Conservation (phyloP, 37 sponge, comb jelly and placozoan genomes). For the Amphimedon queenslandica region DNA sequence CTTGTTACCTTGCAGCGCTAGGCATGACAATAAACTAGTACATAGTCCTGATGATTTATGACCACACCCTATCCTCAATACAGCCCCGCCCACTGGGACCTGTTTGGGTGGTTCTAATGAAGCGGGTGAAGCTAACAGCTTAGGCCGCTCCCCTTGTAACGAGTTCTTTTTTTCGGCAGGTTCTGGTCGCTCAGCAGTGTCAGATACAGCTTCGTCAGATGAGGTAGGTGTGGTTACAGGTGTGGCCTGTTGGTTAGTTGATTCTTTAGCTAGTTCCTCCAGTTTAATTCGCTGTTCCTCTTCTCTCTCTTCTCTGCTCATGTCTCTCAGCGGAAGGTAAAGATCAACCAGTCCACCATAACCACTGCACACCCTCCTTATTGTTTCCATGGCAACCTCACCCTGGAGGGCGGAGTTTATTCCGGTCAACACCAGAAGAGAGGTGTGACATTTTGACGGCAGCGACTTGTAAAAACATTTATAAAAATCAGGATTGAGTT, state of each 20-base stretch:
- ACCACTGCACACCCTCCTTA: conserved; percentile 21
- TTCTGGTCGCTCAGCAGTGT: neutral
- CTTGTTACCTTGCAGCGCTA: conserved; percentile 17
- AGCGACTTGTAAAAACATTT: conserved; percentile 7
- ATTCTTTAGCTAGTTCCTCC: neutral
- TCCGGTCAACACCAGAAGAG: conserved; percentile 72
- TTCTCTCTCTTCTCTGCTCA: neutral
- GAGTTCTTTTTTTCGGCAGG: neutral
- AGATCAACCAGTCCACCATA: conserved; percentile 61
- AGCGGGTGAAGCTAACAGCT: neutral
- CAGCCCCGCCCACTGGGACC: conserved; percentile 17
- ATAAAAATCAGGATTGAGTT: neutral
- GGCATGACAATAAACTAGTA: conserved; percentile 8
- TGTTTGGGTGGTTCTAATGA: neutral
- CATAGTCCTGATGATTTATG: conserved; percentile 15
- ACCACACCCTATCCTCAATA: conserved; percentile 35
- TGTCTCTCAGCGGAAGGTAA: conserved; percentile 24
- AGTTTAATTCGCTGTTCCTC: conserved; percentile 3
- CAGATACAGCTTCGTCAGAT: neutral
- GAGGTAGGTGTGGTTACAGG: neutral
- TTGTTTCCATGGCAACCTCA: conserved; percentile 9
- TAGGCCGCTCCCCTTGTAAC: neutral
- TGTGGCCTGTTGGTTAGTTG: too few species aligned
- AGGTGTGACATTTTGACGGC: conserved; percentile 17
- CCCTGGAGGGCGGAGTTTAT: conserved; percentile 27